phyloP scores from a whole-genome alignment of 2,113 vertebrate species.

The Laticauda laticaudata region DNA sequence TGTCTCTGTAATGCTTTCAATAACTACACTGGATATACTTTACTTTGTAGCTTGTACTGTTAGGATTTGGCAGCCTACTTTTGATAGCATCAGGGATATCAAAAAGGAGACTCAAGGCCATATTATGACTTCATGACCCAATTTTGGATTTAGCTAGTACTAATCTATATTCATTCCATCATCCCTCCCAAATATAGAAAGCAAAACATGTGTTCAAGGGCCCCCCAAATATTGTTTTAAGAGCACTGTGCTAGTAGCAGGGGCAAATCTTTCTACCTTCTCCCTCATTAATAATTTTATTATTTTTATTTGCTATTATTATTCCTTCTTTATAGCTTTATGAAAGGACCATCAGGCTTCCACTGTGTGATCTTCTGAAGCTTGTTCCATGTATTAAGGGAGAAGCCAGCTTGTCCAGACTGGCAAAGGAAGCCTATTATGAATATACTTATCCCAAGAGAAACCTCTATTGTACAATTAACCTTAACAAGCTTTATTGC shows the following conservation, averaged over 20 bases:
- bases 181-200: background rate
- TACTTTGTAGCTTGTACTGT: background rate
- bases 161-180: background rate
- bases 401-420: background rate
- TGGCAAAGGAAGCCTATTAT: background rate
- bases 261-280: background rate
- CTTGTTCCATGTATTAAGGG: conserved; percentile 6
- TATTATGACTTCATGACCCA: background rate
- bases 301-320: no score
- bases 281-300: no score
- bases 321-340: background rate
- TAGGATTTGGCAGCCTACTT: background rate
- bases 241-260: background rate
- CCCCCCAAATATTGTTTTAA: background rate
- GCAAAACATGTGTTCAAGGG: background rate
- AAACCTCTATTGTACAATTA: background rate
- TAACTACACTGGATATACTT: background rate
- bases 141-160: background rate
- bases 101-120: background rate
- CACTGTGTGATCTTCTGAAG: background rate
- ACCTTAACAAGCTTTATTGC: background rate
- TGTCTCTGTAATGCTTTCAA: background rate
- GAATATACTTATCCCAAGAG: background rate
- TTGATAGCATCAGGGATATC: background rate
- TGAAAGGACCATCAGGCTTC: background rate